Conservation (phyloP, 2,113 vertebrate species). For the Gopherus evgoodei region DNA sequence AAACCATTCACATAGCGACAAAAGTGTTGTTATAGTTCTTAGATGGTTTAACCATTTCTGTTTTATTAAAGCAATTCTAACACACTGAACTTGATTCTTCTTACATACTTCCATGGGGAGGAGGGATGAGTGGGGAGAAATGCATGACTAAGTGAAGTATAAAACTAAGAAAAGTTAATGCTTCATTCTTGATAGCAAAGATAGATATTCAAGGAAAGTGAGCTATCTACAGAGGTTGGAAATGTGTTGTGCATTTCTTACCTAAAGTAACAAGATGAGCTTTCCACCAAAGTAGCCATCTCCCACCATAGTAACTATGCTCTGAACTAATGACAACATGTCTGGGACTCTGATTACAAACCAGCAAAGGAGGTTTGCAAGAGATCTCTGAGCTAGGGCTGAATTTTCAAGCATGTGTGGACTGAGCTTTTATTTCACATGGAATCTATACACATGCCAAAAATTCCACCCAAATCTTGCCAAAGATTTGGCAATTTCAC, state of each 20-base stretch:
- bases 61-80: not conserved
- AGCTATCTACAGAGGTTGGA: not conserved
- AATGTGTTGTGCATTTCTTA: not conserved
- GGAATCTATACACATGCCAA: conserved; percentile 2
- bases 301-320: not conserved
- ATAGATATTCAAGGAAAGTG: not conserved
- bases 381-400: conserved; percentile 5
- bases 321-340: not conserved
- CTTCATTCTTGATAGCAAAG: not conserved
- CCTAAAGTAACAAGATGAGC: not conserved
- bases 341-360: conserved; percentile 16
- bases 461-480: not conserved
- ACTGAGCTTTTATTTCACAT: conserved; percentile 40
- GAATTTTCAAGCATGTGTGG: not conserved
- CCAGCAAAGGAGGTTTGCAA: not conserved
- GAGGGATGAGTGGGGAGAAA: not conserved
- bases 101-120: not conserved
- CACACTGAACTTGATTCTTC: not conserved
- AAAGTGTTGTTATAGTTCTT: not conserved
- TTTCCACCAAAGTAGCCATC: not conserved
- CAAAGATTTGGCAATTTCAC: conserved; percentile 15
- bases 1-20: not conserved
- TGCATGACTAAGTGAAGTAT: not conserved
- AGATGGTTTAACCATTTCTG: not conserved
- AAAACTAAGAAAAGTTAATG: not conserved